Percentiles rank a stretch among this genome's conserved stretches.
Evolutionary conservation across 2,797 vertebrate species (phyloP).

Genomic region (Poeciliopsis presidionis): DNA sequence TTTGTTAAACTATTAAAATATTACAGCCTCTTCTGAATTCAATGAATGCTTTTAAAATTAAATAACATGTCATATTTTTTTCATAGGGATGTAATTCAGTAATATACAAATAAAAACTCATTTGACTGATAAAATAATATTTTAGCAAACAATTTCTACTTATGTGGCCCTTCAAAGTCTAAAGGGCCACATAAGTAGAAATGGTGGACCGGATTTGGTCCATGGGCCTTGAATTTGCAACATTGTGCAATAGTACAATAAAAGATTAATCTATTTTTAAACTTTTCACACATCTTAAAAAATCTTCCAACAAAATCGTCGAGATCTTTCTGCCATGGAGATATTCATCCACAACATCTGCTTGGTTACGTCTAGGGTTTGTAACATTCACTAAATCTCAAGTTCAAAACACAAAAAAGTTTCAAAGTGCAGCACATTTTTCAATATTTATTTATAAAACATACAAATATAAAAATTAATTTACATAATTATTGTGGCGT

Average conservation of each 20-base stretch:
- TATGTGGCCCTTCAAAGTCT: too few species aligned
- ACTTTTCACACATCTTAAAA: neutral
- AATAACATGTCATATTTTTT: too few species aligned
- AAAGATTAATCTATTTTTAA: neutral
- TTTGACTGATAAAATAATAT: too few species aligned
- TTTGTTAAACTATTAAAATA: too few species aligned
- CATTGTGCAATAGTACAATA: neutral
- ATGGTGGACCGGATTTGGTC: too few species aligned
- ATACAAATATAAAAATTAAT: slow-evolving; percentile 49
- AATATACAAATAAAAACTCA: too few species aligned
- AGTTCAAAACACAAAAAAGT: neutral
- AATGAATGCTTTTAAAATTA: too few species aligned
- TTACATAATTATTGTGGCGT: slow-evolving; percentile 46
- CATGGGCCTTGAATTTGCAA: too few species aligned
- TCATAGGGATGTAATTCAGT: too few species aligned
- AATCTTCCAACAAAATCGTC: neutral
- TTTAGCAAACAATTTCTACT: too few species aligned
- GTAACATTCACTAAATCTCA: neutral
- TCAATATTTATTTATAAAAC: slow-evolving; percentile 71
- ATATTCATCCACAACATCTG: neutral
- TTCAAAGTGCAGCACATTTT: slow-evolving; percentile 5
- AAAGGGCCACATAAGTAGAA: too few species aligned
- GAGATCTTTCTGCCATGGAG: neutral
- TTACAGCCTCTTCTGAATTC: too few species aligned
- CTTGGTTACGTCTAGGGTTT: neutral